Conservation (phyloP, 2,888 invertebrate species). For the Lasioglossum zephyrum region DNA sequence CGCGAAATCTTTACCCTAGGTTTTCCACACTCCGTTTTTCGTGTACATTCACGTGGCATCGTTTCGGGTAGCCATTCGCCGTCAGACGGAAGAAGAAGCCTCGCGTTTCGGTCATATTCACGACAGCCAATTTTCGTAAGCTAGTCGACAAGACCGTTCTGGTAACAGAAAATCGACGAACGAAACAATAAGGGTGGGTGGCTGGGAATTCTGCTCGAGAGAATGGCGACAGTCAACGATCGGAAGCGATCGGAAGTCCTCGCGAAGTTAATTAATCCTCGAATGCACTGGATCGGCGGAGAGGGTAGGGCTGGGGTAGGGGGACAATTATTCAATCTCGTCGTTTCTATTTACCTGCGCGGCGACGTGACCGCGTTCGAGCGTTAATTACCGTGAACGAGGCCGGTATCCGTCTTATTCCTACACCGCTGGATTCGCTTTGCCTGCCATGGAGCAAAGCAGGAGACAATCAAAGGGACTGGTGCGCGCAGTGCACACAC, state of each 20-base stretch:
- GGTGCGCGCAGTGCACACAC: not conserved
- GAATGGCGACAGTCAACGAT: constrained; percentile 17
- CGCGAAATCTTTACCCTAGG: not conserved
- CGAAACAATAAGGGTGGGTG: not conserved
- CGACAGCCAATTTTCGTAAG: not conserved
- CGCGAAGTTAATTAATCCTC: constrained; percentile 41
- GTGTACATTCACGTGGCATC: not conserved
- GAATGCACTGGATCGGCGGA: not conserved
- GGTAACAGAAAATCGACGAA: not conserved
- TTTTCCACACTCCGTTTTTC: not conserved
- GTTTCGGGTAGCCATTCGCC: not conserved
- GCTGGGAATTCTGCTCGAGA: constrained; percentile 10
- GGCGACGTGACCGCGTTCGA: constrained; percentile 26
- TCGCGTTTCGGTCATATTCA: not conserved
- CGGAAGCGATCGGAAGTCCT: constrained; percentile 15
- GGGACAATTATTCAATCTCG: constrained; percentile 28
- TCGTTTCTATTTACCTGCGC: constrained; percentile 21
- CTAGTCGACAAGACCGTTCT: not conserved
- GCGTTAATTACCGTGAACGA: constrained; percentile 18
- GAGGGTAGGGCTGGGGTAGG: not conserved
- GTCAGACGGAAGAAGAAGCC: not conserved
- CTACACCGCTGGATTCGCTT: constrained; percentile 34
- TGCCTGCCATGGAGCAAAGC: constrained; percentile 9
- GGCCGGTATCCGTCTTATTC: constrained; percentile 31
- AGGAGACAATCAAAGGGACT: constrained; percentile 49